These are phyloP conservation scores for Listronotus bonariensis DNA, from an alignment of 1,140 invertebrate species.

Conservation along the genomic window DNA sequence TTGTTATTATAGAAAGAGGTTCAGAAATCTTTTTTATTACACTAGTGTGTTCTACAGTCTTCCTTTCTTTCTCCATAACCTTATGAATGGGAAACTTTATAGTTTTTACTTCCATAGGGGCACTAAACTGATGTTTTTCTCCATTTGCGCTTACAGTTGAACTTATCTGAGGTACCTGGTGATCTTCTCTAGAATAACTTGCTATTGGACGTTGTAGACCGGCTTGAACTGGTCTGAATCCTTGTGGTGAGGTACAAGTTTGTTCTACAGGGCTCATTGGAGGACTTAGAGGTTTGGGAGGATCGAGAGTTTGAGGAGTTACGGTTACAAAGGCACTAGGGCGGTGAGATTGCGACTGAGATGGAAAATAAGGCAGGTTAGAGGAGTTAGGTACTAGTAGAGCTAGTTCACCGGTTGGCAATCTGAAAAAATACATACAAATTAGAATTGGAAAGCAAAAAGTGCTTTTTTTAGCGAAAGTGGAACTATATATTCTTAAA, in stretches of 20 bases:
- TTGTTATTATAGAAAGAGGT: constrained; percentile 53
- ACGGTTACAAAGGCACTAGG: constrained; percentile 53
- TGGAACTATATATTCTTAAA: too few relatives aligned
- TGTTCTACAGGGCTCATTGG: constrained; percentile 45
- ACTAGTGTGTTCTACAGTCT: constrained; percentile 27
- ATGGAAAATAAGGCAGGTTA: constrained; percentile 47
- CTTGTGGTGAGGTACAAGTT: constrained; percentile 33
- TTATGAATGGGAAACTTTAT: constrained; percentile 49
- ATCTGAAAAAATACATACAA: constrained; percentile 27
- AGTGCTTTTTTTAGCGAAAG: too few relatives aligned
- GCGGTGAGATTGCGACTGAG: constrained; percentile 28
- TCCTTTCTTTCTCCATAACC: constrained; percentile 29
- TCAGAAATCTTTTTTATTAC: constrained; percentile 44
- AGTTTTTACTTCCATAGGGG: constrained; percentile 43
- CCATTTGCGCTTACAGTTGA: constrained; percentile 36
- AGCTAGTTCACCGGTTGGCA: constrained; percentile 67
- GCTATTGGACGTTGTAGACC: constrained; percentile 26
- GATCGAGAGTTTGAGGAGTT: constrained; percentile 39
- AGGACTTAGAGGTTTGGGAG: constrained; percentile 43
- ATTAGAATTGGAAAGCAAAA: background rate
- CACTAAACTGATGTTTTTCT: constrained; percentile 13
- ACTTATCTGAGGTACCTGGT: constrained; percentile 47
- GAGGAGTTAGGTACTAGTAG: constrained; percentile 62
- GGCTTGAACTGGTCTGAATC: constrained; percentile 44
- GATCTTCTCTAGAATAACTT: constrained; percentile 32